Conservation (phyloP, 2,113 vertebrate genomes). For the Bettongia penicillata region DNA sequence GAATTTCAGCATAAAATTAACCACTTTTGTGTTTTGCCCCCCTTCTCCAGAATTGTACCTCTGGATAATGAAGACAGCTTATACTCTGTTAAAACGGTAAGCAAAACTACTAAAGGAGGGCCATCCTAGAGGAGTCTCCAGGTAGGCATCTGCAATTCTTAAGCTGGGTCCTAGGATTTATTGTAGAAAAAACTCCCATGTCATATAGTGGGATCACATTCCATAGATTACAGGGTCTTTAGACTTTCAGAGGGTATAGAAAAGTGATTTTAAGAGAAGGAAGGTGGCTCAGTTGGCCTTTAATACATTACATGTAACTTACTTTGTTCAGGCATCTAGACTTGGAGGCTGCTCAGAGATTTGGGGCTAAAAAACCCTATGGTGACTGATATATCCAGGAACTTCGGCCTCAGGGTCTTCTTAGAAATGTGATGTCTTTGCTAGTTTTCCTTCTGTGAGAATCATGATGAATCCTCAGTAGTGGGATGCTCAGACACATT, state of each 20-base stretch:
- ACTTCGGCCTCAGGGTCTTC: neutral
- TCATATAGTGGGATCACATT: neutral
- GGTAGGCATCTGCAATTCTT: neutral
- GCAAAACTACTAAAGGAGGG: slow-evolving; percentile 70
- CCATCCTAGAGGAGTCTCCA: neutral
- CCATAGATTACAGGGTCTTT: neutral
- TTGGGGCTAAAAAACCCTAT: neutral
- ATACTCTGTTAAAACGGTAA: slow-evolving; percentile 93
- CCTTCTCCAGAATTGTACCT: slow-evolving; percentile 86
- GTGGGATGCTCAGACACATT: neutral
- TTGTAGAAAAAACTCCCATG: neutral
- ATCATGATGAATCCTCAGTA: neutral
- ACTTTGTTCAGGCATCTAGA: neutral
- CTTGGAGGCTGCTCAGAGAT: neutral
- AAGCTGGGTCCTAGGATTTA: neutral
- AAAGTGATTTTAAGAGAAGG: neutral
- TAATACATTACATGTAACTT: neutral
- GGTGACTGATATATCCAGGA: neutral
- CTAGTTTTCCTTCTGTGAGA: neutral
- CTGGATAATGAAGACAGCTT: slow-evolving; percentile 88
- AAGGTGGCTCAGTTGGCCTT: neutral
- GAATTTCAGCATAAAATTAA: slow-evolving; percentile 6
- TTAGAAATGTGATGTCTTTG: neutral
- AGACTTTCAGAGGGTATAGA: neutral
- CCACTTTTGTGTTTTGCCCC: slow-evolving; percentile 14